These are phyloP conservation scores for Psilopogon haemacephalus DNA, from an alignment of 2,113 vertebrate genomes.

Conservation along the genomic window DNA sequence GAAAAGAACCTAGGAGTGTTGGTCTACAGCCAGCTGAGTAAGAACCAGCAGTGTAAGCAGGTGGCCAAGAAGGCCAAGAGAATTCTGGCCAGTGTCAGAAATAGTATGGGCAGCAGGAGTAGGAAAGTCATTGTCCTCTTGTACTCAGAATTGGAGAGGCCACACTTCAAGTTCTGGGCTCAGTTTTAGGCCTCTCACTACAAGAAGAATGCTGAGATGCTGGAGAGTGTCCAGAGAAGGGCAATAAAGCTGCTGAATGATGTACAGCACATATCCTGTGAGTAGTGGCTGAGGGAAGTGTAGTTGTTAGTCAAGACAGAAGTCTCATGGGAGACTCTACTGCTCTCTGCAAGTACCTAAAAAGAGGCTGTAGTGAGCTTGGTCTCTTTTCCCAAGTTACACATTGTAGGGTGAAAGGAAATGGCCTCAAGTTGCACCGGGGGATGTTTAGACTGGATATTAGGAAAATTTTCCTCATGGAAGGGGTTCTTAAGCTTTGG, in stretches of 20 bases:
- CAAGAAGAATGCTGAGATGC: neutral
- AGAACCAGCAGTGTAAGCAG: neutral
- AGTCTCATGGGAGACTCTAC: neutral
- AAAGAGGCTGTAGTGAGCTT: too few relatives aligned
- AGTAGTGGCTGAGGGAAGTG: neutral
- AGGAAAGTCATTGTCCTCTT: neutral
- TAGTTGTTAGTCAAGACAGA: neutral
- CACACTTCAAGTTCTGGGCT: neutral
- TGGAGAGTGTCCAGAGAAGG: neutral
- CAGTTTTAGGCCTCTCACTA: neutral
- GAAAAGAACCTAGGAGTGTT: neutral
- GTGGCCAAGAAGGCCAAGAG: neutral
- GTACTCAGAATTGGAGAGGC: neutral
- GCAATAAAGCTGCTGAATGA: neutral
- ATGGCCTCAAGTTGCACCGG: neutral
- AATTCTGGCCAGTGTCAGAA: neutral
- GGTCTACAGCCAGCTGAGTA: rapidly evolving
- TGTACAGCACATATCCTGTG: neutral
- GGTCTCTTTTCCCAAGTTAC: neutral
- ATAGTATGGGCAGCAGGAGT: neutral
- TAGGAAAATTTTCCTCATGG: too few relatives aligned
- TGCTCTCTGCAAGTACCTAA: neutral
- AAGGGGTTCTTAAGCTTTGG: too few relatives aligned
- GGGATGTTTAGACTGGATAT: neutral
- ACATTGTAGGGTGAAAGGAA: neutral